These are phyloP conservation scores for Beris morrisii DNA, from an alignment of 2,888 invertebrate genomes.

Conservation along the genomic window DNA sequence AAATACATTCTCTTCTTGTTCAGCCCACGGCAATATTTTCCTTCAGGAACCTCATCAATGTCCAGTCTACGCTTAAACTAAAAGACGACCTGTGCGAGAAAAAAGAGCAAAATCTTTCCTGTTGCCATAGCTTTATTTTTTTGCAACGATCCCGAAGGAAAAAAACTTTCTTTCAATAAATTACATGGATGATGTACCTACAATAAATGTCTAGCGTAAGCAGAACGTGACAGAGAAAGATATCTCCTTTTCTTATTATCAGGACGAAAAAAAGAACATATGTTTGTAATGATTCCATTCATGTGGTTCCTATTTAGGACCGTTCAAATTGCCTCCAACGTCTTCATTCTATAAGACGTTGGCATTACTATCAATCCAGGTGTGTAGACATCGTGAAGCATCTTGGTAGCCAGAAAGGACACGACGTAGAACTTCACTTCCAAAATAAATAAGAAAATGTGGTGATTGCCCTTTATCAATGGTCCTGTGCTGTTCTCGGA, in stretches of 20 bases:
- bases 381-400: not conserved
- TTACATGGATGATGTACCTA: conserved; percentile 35
- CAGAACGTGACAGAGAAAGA: conserved; percentile 38
- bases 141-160: conserved; percentile 9
- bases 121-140: conserved; percentile 19
- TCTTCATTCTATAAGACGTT: conserved; percentile 14
- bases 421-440: conserved; percentile 10
- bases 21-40: conserved; percentile 2
- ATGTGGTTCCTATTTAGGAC: conserved; percentile 27
- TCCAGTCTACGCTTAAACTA: not conserved
- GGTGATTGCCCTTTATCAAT: conserved; percentile 36
- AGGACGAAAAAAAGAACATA: conserved; percentile 26
- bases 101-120: conserved; percentile 22
- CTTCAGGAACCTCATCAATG: conserved; percentile 18
- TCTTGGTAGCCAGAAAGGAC: not conserved
- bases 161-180: conserved; percentile 33
- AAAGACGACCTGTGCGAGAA: conserved; percentile 22
- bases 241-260: conserved; percentile 29
- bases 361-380: conserved; percentile 29
- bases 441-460: conserved; percentile 34
- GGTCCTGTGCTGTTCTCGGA: not conserved
- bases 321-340: conserved; percentile 8
- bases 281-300: conserved; percentile 34
- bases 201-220: conserved; percentile 39
- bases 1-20: conserved; percentile 1